Percentiles rank a stretch among this genome's conserved stretches.
Conservation (phyloP, 2,113 vertebrate genomes). For the Nothobranchius kuhntae region DNA sequence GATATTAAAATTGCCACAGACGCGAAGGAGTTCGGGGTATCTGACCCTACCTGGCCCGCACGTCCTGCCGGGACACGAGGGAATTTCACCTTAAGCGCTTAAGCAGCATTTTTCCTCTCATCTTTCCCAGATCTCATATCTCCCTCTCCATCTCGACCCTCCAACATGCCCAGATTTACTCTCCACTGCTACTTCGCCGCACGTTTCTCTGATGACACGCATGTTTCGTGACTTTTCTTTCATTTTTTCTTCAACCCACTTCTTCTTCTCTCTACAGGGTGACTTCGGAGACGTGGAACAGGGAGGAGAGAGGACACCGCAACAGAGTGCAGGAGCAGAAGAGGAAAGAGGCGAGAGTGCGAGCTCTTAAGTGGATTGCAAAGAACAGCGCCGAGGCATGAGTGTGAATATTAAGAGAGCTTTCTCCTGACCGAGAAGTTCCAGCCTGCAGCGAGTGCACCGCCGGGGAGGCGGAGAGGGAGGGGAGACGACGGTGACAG, state of each 20-base stretch:
- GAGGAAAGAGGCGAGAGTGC: constrained; percentile 68
- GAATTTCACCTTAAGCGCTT: constrained; percentile 34
- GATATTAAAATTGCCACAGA: constrained; percentile 52
- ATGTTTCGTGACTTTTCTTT: constrained; percentile 27
- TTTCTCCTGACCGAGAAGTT: constrained; percentile 63
- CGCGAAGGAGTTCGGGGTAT: constrained; percentile 51
- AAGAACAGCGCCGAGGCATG: constrained; percentile 69
- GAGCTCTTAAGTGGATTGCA: constrained; percentile 79
- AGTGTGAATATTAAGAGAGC: constrained; percentile 76
- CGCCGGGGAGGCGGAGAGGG: constrained; percentile 12
- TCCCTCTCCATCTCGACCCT: constrained; percentile 32
- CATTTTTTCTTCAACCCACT: constrained; percentile 26
- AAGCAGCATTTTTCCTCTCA: constrained; percentile 25
- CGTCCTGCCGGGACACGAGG: constrained; percentile 36
- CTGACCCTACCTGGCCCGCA: constrained; percentile 36
- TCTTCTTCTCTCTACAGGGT: constrained; percentile 44
- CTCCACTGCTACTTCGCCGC: constrained; percentile 28
- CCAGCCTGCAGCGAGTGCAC: constrained; percentile 53
- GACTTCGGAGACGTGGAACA: constrained; percentile 37
- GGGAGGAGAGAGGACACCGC: constrained; percentile 53
- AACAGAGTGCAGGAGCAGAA: constrained; percentile 50
- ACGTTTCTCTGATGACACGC: constrained; percentile 8
- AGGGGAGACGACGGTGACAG: constrained; percentile 17
- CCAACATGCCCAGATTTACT: constrained; percentile 9
- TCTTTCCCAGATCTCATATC: constrained; percentile 15